Percentiles rank a stretch among this genome's conserved stretches.
Evolutionary conservation across 2,888 invertebrate genomes (phyloP).

Genomic region (Pammene fasciana): DNA sequence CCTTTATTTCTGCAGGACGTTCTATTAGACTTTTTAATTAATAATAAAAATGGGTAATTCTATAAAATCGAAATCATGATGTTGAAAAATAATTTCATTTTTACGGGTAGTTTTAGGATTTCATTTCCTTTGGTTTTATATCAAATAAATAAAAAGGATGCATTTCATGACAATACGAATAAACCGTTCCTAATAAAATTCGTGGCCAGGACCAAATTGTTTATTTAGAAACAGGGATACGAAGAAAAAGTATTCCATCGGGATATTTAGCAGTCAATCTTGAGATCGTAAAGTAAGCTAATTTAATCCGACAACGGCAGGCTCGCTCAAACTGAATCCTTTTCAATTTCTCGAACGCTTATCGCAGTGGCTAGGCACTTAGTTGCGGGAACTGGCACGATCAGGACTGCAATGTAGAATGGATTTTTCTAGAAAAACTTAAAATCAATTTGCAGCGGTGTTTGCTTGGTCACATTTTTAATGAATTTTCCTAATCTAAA

Average conservation of each 20-base stretch:
- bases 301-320: conserved; percentile 66
- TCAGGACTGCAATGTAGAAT: conserved; percentile 30
- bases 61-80: no score
- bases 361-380: conserved; percentile 49
- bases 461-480: neutral
- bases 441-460: conserved; percentile 8
- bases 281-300: conserved; percentile 65
- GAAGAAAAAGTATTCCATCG: conserved; percentile 44
- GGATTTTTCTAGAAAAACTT: conserved; percentile 30
- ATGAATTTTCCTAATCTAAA: neutral
- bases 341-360: conserved; percentile 71
- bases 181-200: neutral
- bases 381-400: conserved; percentile 38
- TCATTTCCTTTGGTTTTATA: no score
- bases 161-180: neutral
- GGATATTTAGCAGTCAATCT: conserved; percentile 46
- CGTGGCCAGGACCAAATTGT: neutral
- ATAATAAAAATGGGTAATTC: no score
- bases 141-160: no score
- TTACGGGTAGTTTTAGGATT: no score
- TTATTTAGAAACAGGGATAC: conserved; percentile 27
- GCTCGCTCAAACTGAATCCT: conserved; percentile 64
- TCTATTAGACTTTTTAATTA: no score
- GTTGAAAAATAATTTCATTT: no score
- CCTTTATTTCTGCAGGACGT: no score